Base-by-base conservation (phyloP, 2,888 invertebrate genomes). In the Deilephila elpenor region DNA sequence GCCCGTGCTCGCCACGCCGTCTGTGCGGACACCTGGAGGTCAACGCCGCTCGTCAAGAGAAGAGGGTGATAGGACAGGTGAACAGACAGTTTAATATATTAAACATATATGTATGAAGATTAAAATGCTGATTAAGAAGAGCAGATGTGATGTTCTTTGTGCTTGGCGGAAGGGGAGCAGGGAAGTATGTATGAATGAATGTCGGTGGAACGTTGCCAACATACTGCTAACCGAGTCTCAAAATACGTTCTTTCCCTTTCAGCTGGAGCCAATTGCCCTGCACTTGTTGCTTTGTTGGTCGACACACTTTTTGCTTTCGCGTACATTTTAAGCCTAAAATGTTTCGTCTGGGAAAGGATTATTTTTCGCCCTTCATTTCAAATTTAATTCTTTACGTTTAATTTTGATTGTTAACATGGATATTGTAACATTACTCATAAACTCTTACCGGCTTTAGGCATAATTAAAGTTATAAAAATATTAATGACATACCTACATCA, bases 11-110 rank as follows among this genome's bases (percentile, higher is more conserved):
- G 92, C 91, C 88, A 93, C 93, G 88, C 94, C 95, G 95, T 96
- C 96, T 91, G 95, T 93, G 91, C 96, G 95, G 85, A 96, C 95
- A 93, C 96, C 96, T 96, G 92, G 87, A 78, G 93, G 91, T 93
- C 92, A 93, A 92, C 89, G 88, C 81, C 83, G 90, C 88, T 84
- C 84, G 92, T 93, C 92, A 93, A 92, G 91, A 92, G 93, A 94
- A 93, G 91, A 93, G 90, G 87, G 89, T 89, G 90, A 91, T 86
- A 88, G 90, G 89, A 91, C 80, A 89, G 88, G 85, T 87, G 77
- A 44, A 72, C 32, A 72, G 74, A 71, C 51, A 61, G 73, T 59
- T 61, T 34, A 56, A 67, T 60, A 60, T 29, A 60, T 29, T 60
- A 56, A 56, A 56, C n/a, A 56, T n/a, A 56, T 56, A 60, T 60